These are phyloP conservation scores for Drosophila aldrichi DNA, from an alignment of 2,888 invertebrate species.

Conservation along the genomic window DNA sequence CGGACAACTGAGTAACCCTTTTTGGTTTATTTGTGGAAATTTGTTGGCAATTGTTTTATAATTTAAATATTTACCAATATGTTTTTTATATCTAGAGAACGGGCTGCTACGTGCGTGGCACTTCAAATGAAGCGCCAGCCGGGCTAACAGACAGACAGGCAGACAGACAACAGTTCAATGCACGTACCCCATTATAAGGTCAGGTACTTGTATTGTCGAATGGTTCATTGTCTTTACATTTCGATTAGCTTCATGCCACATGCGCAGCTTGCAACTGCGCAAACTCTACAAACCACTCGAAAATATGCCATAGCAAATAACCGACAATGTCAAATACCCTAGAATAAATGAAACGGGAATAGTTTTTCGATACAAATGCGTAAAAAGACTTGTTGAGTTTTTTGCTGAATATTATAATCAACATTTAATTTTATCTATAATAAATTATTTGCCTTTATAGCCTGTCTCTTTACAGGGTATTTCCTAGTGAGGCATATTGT, in stretches of 20 bases:
- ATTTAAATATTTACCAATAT: conserved; percentile 53
- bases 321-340: neutral
- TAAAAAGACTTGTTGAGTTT: neutral
- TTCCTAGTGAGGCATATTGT: neutral
- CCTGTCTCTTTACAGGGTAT: conserved; percentile 2
- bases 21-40: conserved; percentile 12
- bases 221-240: conserved; percentile 58
- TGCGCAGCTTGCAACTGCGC: conserved; percentile 34
- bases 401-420: neutral
- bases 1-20: conserved; percentile 35
- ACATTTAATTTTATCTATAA: no score
- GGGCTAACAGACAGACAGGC: neutral
- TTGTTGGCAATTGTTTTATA: conserved; percentile 58
- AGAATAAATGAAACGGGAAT: neutral
- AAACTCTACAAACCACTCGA: conserved; percentile 28
- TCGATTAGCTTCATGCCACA: conserved; percentile 46
- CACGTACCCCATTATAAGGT: conserved; percentile 45
- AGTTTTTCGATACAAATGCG: no score
- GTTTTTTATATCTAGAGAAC: neutral
- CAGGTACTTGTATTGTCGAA: conserved; percentile 45
- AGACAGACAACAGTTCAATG: conserved; percentile 40
- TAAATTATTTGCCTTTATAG: neutral
- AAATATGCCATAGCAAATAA: conserved; percentile 6
- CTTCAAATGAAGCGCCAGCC: conserved; percentile 28
- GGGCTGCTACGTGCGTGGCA: conserved; percentile 40